phyloP scores from a whole-genome alignment of 2,888 invertebrate genomes.

The Ptychoptera contaminata region DNA sequence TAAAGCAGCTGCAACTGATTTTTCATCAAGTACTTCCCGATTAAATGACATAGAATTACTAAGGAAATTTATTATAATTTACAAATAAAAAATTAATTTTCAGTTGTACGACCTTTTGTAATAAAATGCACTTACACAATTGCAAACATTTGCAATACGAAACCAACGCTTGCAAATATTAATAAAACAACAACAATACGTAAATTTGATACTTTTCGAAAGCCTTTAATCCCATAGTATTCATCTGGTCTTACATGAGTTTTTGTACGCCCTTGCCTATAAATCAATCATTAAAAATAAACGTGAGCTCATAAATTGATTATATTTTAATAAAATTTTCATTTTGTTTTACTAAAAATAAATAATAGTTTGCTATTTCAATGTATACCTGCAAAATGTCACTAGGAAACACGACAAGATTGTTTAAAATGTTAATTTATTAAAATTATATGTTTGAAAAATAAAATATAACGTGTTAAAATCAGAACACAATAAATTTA shows the following conservation, averaged over 20 bases:
- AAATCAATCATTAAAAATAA: no score
- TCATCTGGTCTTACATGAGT: constrained; percentile 16
- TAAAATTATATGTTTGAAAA: not conserved
- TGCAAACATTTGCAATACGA: constrained; percentile 40
- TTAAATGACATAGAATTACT: constrained; percentile 38
- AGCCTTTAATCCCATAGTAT: constrained; percentile 47
- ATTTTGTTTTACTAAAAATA: no score
- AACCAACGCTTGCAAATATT: constrained; percentile 38
- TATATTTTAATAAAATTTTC: constrained; percentile 13
- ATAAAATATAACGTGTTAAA: not conserved
- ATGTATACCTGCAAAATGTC: no score
- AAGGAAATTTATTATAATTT: constrained; percentile 30
- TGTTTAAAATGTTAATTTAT: no score
- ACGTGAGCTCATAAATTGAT: constrained; percentile 6
- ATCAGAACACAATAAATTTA: no score
- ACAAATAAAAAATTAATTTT: not conserved
- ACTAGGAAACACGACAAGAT: constrained; percentile 10
- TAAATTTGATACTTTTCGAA: constrained; percentile 43
- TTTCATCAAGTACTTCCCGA: constrained; percentile 32
- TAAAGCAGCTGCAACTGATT: constrained; percentile 33
- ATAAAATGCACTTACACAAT: constrained; percentile 37
- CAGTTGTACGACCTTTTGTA: no score
- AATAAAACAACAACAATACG: constrained; percentile 41
- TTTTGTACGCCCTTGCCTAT: not conserved
- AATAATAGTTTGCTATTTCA: no score